These are phyloP conservation scores for Archilochus colubris DNA, from an alignment of 2,113 vertebrate genomes.

Conservation along the genomic window DNA sequence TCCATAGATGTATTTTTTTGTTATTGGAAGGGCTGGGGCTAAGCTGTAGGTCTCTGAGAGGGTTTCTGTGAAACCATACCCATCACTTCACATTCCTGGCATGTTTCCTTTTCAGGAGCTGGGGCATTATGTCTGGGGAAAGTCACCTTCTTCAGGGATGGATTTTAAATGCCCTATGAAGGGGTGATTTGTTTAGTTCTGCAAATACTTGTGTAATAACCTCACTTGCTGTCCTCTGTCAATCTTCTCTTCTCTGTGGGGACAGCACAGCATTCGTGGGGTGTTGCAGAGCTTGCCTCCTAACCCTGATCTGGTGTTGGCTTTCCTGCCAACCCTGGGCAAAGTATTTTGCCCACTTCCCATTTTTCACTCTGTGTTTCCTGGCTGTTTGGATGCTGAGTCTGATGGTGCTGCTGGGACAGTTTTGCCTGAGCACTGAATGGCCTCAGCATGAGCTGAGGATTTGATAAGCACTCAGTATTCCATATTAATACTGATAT, in stretches of 20 bases:
- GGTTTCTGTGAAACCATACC: conserved; percentile 5
- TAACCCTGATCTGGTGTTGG: too few relatives aligned
- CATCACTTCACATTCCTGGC: conserved; percentile 16
- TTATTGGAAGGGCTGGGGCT: too few relatives aligned
- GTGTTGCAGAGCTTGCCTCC: neutral
- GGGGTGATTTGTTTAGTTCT: neutral
- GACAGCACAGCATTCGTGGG: neutral
- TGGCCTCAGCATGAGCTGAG: fast-evolving
- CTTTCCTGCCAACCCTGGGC: neutral
- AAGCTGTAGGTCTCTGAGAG: neutral
- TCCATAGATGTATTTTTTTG: too few relatives aligned
- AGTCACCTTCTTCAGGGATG: neutral
- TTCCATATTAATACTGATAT: neutral
- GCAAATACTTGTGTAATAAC: neutral
- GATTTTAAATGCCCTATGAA: neutral
- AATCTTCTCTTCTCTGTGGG: neutral
- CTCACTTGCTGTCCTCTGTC: neutral
- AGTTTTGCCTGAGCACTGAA: neutral
- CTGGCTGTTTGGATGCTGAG: neutral
- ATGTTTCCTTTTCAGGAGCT: neutral
- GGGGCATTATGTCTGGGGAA: neutral
- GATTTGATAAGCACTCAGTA: neutral
- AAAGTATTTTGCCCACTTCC: neutral
- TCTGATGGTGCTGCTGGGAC: neutral
- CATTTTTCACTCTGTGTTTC: neutral